Base-by-base conservation (phyloP, 1,140 invertebrate genomes). In the Aethina tumida region DNA sequence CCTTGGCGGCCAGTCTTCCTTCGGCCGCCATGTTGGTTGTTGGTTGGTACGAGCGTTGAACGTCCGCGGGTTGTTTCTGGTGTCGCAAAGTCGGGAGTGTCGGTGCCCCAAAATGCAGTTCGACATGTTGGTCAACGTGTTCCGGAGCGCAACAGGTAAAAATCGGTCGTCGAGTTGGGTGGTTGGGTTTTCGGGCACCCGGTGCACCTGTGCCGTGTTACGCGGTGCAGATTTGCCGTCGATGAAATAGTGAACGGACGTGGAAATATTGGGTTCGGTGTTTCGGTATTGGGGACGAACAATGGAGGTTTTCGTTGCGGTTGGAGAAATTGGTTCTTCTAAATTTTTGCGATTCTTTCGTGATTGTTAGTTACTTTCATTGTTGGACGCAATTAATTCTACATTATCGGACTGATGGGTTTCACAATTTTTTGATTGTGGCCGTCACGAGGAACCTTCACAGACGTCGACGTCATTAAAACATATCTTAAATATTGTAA, bases 41-140 rank as follows among this genome's bases (percentile, higher is more conserved):
- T 19, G n/a, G n/a, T n/a, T n/a, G n/a, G n/a, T n/a, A 13, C 6
- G 6, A n/a, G n/a, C n/a, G 18, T 16, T 19, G 16, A 32, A 32
- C 21, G 14, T 17, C 12, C 2, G 22, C 45, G 38, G 16, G 20
- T 43, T 19, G 35, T 45, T 45, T 45, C 43, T 9, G 33, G 35
- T 9, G 22, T 34, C 8, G 36, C 26, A 13, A 42, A 41, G 29
- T 29, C 39, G n/a, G 21, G 29, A 39, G 40, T 40, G 19, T 41
- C 46, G 38, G 29, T 36, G 35, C 26, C n/a, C n/a, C 22, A 50
- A 52, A 45, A 55, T 55, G 53, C 53, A 55, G 29, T 55, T 55
- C 44, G 57, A 56, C 34, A 58, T 57, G 49, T 39, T 59, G 35
- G 53, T 58, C 20, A 57, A 55, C 33, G 55, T 59, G 20, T 59